Base-by-base conservation (phyloP, 2,888 invertebrate genomes). In the Dicycla oo region DNA sequence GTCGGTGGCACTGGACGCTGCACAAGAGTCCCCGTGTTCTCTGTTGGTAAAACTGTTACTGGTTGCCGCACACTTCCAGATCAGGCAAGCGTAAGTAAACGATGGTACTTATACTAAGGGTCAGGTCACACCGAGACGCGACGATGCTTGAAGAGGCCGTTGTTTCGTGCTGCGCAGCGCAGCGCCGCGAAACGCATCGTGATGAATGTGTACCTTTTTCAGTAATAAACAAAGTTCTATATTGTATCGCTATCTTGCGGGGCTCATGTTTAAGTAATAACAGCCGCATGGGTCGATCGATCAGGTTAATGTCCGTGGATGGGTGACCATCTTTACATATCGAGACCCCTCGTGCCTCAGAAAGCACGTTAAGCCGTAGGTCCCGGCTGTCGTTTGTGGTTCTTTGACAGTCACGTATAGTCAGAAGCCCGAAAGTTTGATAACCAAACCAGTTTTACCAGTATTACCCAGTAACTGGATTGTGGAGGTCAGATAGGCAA, bases 1-100 rank as follows among this genome's bases (percentile, higher is more conserved):
- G 86, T 95, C 6, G 88, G 95, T 73, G 95, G 95, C 66, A 91
- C 93, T 1, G 91, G 94, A 0, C 89, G 93, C 0, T 93, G 93
- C 76, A 95, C 95, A 1, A 85, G 95, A 45, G 94, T 95, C 10
- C 95, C 95, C 0, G 92, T 95, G 2, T 94, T 95, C 88, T 95
- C 94, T 0, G 88, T 88, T 11, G 91, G 86, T 0, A 94, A 93
- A 77, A 86, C 90, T 11, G 88, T 87, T 5, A 92, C 92, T 38
- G 18, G 73, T 30, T 62, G 62, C 51, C 18, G 34, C 51, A 0
- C 3, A 13, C 11, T 26, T 20, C 40, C 54, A 43, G 23, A 34
- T 1, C 54, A n/a, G 49, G 13, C 11, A 4, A 26, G 91, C 93
- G 4, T 90, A 91, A 83, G 95, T 94, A 30, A 26, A 40, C 18